phyloP scores from a whole-genome alignment of 1,140 invertebrate species.

The Cydia amplana region DNA sequence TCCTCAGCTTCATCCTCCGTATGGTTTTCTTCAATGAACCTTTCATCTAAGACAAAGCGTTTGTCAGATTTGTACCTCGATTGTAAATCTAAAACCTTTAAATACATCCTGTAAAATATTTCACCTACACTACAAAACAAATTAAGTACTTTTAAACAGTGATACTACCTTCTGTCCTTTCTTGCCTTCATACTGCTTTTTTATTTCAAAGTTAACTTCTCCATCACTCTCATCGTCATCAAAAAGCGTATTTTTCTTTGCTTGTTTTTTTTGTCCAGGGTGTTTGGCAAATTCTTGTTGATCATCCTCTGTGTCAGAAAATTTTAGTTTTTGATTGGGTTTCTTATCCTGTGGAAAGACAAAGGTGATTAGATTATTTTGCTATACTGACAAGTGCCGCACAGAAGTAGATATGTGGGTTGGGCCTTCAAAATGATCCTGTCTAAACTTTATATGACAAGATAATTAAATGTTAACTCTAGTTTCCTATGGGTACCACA shows the following conservation, averaged over 20 bases:
- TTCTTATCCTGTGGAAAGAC: constrained; percentile 69
- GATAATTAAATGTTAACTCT: too few relatives aligned
- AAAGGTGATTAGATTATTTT: neutral
- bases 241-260: constrained; percentile 65
- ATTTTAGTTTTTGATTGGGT: constrained; percentile 80
- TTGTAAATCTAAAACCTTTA: constrained; percentile 80
- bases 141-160: constrained; percentile 22
- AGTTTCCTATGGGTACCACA: too few relatives aligned
- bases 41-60: constrained; percentile 81
- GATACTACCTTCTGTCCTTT: constrained; percentile 78
- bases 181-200: constrained; percentile 80
- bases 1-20: constrained; percentile 46
- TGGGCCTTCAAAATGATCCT: too few relatives aligned
- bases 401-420: too few relatives aligned
- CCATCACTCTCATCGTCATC: constrained; percentile 75
- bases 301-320: constrained; percentile 74
- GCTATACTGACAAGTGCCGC: too few relatives aligned
- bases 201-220: constrained; percentile 77
- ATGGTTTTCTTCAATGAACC: constrained; percentile 77
- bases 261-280: constrained; percentile 20
- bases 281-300: neutral
- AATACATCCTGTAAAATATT: constrained; percentile 38
- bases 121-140: constrained; percentile 34
- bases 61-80: constrained; percentile 81
- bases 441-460: too few relatives aligned